Evolutionary conservation across 1,140 invertebrate species (phyloP).

Genomic region (Drosophila equinoxialis): DNA sequence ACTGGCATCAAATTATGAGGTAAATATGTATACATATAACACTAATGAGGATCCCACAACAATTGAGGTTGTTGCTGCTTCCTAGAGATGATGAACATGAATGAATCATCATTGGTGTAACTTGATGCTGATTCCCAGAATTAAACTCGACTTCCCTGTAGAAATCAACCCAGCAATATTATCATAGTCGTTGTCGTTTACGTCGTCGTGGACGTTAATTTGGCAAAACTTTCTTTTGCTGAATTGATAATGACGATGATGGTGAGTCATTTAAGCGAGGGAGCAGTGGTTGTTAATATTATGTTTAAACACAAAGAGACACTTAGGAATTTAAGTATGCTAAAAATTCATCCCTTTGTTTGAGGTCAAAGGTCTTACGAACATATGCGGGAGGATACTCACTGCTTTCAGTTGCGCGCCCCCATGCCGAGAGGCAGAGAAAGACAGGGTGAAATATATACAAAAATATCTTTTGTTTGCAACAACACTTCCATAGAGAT

Average conservation of each 20-base stretch:
- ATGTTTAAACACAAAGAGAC: not conserved
- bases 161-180: not conserved
- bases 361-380: slow-evolving; percentile 4
- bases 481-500: not conserved
- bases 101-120: not conserved
- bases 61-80: slow-evolving; percentile 3
- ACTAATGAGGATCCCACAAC: slow-evolving; percentile 1
- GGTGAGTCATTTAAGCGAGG: not conserved
- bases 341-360: slow-evolving; percentile 6
- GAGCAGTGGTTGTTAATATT: not conserved
- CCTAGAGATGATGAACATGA: not conserved
- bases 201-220: slow-evolving; percentile 28
- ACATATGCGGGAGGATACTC: not conserved
- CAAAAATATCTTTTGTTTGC: not conserved
- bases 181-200: slow-evolving; percentile 21
- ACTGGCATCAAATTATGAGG: slow-evolving; percentile 68
- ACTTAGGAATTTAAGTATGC: not conserved
- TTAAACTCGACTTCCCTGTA: slow-evolving; percentile 53
- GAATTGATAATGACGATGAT: not conserved
- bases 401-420: not conserved
- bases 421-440: not conserved
- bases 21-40: slow-evolving; percentile 33
- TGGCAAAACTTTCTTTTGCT: slow-evolving; percentile 25
- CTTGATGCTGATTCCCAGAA: slow-evolving; percentile 9
- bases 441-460: not conserved